A percentile compares a stretch with the other conserved stretches of the same genome.
Evolutionary conservation across 1,140 invertebrate genomes (phyloP).

Genomic region (Delia radicum): DNA sequence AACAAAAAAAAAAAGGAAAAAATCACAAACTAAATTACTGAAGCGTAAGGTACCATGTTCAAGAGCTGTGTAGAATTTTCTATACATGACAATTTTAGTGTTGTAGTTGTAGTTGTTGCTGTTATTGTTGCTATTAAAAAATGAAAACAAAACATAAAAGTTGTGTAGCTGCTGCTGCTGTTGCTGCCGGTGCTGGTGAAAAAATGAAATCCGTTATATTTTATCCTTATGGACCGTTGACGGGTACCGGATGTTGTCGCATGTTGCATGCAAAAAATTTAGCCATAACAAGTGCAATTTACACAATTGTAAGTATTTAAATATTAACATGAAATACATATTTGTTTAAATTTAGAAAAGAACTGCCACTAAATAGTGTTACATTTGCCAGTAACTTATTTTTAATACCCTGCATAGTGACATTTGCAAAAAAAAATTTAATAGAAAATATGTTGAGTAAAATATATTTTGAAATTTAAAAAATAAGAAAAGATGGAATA

Average conservation of each 20-base stretch:
- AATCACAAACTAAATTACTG: no score
- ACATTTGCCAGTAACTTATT: no score
- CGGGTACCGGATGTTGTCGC: constrained; percentile 60
- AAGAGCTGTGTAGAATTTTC: background rate
- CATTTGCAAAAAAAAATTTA: no score
- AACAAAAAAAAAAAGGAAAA: no score
- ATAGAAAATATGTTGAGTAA: no score
- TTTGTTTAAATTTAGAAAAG: no score
- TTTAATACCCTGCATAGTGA: no score
- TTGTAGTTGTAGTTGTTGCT: background rate
- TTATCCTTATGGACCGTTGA: constrained; percentile 58
- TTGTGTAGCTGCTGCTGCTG: constrained; percentile 35
- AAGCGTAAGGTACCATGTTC: background rate
- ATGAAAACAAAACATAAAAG: constrained; percentile 35
- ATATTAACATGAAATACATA: no score
- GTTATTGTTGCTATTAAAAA: background rate
- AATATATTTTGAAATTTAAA: no score
- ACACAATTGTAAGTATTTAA: constrained; percentile 63
- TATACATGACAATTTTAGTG: background rate
- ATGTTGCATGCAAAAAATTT: constrained; percentile 66
- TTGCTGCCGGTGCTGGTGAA: constrained; percentile 30
- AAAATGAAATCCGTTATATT: constrained; percentile 60
- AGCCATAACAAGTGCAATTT: constrained; percentile 66
- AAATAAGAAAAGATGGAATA: no score
- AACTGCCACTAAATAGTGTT: no score